A percentile compares a stretch with the other conserved stretches of the same genome.
These are phyloP conservation scores for Plodia interpunctella DNA, from an alignment of 1,140 invertebrate species.

Conservation along the genomic window DNA sequence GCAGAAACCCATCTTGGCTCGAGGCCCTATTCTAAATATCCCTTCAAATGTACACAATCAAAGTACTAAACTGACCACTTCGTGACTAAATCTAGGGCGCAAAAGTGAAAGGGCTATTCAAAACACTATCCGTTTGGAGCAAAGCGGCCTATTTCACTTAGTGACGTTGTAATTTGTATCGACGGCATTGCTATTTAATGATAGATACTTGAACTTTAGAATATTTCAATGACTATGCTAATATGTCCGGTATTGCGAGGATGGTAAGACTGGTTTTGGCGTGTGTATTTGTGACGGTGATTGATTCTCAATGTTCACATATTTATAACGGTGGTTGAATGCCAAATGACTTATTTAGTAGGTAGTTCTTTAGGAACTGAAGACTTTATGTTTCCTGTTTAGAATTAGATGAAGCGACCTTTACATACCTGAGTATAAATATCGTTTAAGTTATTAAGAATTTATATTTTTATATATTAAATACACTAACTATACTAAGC, in stretches of 20 bases:
- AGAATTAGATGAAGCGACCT: too few relatives aligned
- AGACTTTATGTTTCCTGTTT: too few relatives aligned
- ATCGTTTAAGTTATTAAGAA: too few relatives aligned
- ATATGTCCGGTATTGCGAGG: background rate
- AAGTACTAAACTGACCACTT: conserved; percentile 20
- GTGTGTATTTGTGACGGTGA: background rate
- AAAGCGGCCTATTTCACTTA: conserved; percentile 1
- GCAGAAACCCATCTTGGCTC: too few relatives aligned
- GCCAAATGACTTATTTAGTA: background rate
- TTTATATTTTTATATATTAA: too few relatives aligned
- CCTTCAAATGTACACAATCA: background rate
- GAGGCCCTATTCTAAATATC: background rate
- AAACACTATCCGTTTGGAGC: conserved; percentile 21
- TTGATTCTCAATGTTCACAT: background rate
- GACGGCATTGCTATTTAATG: conserved; percentile 3
- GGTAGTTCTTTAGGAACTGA: background rate
- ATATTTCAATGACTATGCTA: background rate
- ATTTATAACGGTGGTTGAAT: conserved; percentile 1
- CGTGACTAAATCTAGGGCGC: conserved; percentile 38
- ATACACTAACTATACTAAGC: too few relatives aligned
- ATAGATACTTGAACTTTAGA: conserved; percentile 6
- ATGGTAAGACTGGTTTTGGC: background rate
- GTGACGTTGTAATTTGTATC: conserved; percentile 4
- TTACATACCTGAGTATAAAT: too few relatives aligned
- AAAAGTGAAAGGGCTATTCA: conserved; percentile 41